Percentiles rank a stretch among this genome's conserved stretches.
Conservation (phyloP, 2,797 vertebrate species). For the Myiotriccus ornatus region DNA sequence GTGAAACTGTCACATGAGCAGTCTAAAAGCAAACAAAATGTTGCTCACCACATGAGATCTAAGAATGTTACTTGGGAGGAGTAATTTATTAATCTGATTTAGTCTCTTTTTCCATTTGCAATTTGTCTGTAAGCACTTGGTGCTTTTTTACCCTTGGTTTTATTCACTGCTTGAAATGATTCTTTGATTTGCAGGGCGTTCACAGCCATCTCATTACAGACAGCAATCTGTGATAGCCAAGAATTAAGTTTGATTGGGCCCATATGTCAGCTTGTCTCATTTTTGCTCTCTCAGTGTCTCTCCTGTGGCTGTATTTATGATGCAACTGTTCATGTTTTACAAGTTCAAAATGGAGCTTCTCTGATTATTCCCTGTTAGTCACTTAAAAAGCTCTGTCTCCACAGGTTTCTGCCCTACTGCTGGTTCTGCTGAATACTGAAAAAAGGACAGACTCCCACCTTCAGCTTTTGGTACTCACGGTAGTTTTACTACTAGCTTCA, state of each 20-base stretch:
- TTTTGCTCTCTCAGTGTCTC: neutral
- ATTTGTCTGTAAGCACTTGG: neutral
- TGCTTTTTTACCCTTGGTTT: neutral
- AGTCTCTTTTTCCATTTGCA: neutral
- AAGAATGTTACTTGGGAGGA: neutral
- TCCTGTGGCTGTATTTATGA: neutral
- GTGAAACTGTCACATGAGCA: neutral
- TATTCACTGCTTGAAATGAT: neutral
- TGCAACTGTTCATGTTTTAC: neutral
- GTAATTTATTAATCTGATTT: conserved; percentile 24
- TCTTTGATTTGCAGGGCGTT: neutral
- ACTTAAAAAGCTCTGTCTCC: neutral
- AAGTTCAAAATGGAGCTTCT: neutral
- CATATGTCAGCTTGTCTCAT: neutral
- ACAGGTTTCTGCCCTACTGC: neutral
- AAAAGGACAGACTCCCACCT: neutral
- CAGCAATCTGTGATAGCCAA: neutral
- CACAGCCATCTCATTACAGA: neutral
- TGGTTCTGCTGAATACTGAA: neutral
- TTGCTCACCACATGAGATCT: neutral
- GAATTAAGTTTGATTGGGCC: neutral
- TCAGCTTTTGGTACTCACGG: neutral
- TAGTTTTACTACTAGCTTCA: neutral
- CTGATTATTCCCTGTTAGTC: neutral
- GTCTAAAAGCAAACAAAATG: neutral